Base-by-base conservation (phyloP, 2,113 vertebrate species). In the Hyperoodon ampullatus region DNA sequence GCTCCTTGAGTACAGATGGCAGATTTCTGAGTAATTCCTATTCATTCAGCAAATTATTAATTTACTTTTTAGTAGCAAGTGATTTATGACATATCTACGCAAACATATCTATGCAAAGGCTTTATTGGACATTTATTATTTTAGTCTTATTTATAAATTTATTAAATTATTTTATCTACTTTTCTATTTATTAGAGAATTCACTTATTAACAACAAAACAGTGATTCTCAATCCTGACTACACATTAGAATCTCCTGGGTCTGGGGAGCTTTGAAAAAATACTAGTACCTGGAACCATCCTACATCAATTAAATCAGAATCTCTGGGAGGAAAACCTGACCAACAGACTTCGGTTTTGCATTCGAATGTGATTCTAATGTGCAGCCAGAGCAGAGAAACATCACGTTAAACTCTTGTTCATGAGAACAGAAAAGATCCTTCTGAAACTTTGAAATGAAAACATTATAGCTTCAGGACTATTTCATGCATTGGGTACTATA, bases 281-380 rank as follows among this genome's bases (percentile, higher is more conserved):
- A 3, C 12, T 50, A 10, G 8, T 74, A 86, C 23, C 61, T 80
- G 35, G 33, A 4, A 71, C 16, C 18, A 66, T 77, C 23, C 19
- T 90, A 65, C 19, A 94, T 68, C 42, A 89, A 83, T 78, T 84
- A 83, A 93, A 81, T 83, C 19, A 89, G 88, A 92, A 72, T 95
- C 61, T 92, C 63, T 11, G 5, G 8, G 30, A 94, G 3, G 28
- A 80, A 84, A 84, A 23, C 10, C 8, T 30, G 15, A 61, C 44
- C 30, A 39, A 58, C 4, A 33, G 28, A 6, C 55, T n/a, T 10
- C 71, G 50, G 35, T 58, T 58, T 58, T 58, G 55, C 55, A 58
- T 58, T 58, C 2, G 19, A 95, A 75, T 83, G 7, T 65, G 42
- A 70, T 65, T 96, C 28, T 81, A 71, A 86, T 58, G 24, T 39